A percentile compares a stretch with the other conserved stretches of the same genome.
Conservation (phyloP, 1,140 invertebrate species). For the Globodera ellingtonae region DNA sequence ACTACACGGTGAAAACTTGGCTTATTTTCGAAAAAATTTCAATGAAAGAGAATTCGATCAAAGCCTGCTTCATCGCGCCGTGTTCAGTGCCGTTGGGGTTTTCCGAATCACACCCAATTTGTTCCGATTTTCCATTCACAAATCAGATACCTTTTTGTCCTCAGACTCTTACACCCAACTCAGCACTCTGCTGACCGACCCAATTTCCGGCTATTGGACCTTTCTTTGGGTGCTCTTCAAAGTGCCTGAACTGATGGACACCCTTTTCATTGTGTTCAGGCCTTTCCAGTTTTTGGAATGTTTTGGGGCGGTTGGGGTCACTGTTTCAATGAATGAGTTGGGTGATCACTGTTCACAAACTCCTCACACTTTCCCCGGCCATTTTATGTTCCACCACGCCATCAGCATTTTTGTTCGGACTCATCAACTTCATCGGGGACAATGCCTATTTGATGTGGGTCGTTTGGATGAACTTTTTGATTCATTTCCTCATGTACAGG, state of each 20-base stretch:
- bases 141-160: not conserved
- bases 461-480: slow-evolving; percentile 69
- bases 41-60: too few species aligned
- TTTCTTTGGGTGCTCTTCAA: slow-evolving; percentile 40
- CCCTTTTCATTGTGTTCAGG: slow-evolving; percentile 73
- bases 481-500: slow-evolving; percentile 67
- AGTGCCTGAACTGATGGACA: slow-evolving; percentile 36
- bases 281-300: slow-evolving; percentile 66
- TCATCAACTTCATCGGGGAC: slow-evolving; percentile 68
- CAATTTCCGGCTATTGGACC: slow-evolving; percentile 32
- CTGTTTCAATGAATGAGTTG: slow-evolving; percentile 67
- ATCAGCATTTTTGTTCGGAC: slow-evolving; percentile 69
- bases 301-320: too few species aligned
- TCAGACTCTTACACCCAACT: slow-evolving; percentile 31
- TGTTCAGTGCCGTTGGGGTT: slow-evolving; percentile 11
- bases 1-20: too few species aligned
- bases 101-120: slow-evolving; percentile 3
- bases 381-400: slow-evolving; percentile 68
- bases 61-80: too few species aligned
- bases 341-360: not conserved
- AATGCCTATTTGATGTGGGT: slow-evolving; percentile 68
- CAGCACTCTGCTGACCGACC: slow-evolving; percentile 24
- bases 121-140: too few species aligned
- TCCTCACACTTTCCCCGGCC: slow-evolving; percentile 48
- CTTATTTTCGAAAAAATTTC: too few species aligned